A percentile compares a stretch with the other conserved stretches of the same genome.
Conservation (phyloP, 2,888 invertebrate genomes). For the Epirrhoe tristata region DNA sequence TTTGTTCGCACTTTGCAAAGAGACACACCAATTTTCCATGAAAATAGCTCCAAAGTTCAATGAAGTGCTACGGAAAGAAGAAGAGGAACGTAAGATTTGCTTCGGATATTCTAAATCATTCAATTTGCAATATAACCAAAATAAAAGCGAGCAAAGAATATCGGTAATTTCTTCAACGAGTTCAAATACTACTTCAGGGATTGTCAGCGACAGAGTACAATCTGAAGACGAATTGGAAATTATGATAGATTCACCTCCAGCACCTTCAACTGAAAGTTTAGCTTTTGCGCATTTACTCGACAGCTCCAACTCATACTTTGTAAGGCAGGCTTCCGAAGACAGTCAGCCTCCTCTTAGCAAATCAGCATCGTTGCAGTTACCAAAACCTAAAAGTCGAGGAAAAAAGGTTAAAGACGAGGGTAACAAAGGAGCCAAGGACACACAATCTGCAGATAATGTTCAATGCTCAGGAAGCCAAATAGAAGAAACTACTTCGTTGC, state of each 20-base stretch:
- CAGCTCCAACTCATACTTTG: constrained; percentile 81
- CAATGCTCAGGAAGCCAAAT: constrained; percentile 58
- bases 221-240: constrained; percentile 97
- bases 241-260: constrained; percentile 93
- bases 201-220: constrained; percentile 97
- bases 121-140: constrained; percentile 86
- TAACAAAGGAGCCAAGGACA: constrained; percentile 60
- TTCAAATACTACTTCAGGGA: constrained; percentile 98
- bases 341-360: constrained; percentile 64
- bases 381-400: constrained; percentile 63
- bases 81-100: constrained; percentile 89
- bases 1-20: constrained; percentile 93
- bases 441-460: constrained; percentile 53
- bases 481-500: constrained; percentile 69
- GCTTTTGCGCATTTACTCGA: constrained; percentile 92
- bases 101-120: constrained; percentile 89
- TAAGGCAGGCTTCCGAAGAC: constrained; percentile 66
- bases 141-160: constrained; percentile 92
- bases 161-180: constrained; percentile 97
- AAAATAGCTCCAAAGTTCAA: constrained; percentile 93
- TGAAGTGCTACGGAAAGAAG: constrained; percentile 93
- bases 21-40: constrained; percentile 98
- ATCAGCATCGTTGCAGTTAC: constrained; percentile 72
- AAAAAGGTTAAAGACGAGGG: constrained; percentile 68
- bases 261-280: constrained; percentile 94